These are phyloP conservation scores for Urophycis tenuis DNA, from an alignment of 2,797 vertebrate species.

Conservation along the genomic window DNA sequence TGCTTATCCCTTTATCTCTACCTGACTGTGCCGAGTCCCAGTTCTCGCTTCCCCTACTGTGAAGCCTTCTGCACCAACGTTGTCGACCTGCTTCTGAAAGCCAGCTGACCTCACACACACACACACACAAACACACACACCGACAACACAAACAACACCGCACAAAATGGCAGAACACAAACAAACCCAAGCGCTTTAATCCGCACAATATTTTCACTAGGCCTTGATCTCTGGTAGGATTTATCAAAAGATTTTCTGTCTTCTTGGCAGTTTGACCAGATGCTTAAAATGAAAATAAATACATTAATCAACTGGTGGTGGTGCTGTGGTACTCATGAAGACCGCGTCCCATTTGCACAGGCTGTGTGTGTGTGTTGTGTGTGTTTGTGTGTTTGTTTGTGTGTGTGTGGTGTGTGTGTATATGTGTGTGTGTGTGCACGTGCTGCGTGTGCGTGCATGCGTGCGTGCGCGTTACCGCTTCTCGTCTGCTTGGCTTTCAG, in stretches of 20 bases:
- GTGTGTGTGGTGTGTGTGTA: too few relatives aligned
- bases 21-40: slow-evolving; percentile 33
- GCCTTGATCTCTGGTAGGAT: slow-evolving; percentile 36
- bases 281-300: slow-evolving; percentile 60
- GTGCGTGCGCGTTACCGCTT: neutral
- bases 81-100: slow-evolving; percentile 50
- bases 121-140: too few relatives aligned
- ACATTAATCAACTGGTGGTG: slow-evolving; percentile 17
- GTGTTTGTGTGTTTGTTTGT: too few relatives aligned
- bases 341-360: neutral
- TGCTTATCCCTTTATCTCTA: slow-evolving; percentile 37
- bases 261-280: slow-evolving; percentile 29
- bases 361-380: too few relatives aligned
- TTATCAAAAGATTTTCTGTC: slow-evolving; percentile 47
- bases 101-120: slow-evolving; percentile 33
- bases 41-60: slow-evolving; percentile 48
- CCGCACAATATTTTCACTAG: slow-evolving; percentile 32
- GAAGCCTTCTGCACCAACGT: slow-evolving; percentile 57
- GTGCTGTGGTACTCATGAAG: slow-evolving; percentile 33
- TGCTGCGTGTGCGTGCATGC: too few relatives aligned
- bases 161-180: slow-evolving; percentile 3
- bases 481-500: neutral
- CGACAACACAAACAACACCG: slow-evolving; percentile 12
- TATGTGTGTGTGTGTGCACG: too few relatives aligned
- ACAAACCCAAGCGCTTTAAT: slow-evolving; percentile 9